Evolutionary conservation across 2,888 invertebrate genomes (phyloP).

Genomic region (Acrocera orbiculus): DNA sequence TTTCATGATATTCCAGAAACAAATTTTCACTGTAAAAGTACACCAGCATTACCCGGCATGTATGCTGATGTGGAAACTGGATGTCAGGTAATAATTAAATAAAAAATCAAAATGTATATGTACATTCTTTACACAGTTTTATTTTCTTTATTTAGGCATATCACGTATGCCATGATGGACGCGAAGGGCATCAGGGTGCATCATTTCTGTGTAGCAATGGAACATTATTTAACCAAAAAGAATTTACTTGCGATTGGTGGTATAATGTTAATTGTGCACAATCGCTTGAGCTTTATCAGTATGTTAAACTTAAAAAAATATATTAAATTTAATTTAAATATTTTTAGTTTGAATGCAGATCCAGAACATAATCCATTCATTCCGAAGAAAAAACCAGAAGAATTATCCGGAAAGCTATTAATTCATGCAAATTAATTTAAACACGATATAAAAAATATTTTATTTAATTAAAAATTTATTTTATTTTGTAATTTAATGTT

Average conservation of each 20-base stretch:
- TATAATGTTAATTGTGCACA: slow-evolving; percentile 72
- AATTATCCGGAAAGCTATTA: slow-evolving; percentile 26
- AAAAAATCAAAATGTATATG: slow-evolving; percentile 1
- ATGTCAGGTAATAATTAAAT: slow-evolving; percentile 45
- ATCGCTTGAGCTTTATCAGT: slow-evolving; percentile 58
- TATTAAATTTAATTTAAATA: slow-evolving; percentile 9
- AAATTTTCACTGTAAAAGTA: slow-evolving; percentile 57
- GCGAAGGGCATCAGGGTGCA: slow-evolving; percentile 68
- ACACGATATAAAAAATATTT: no score
- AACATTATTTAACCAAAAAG: slow-evolving; percentile 68
- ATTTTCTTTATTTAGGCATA: slow-evolving; percentile 44
- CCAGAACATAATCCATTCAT: slow-evolving; percentile 65
- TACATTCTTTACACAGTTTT: slow-evolving; percentile 4
- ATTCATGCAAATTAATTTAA: no score
- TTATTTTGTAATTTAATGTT: no score
- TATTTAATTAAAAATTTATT: no score
- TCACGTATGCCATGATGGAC: slow-evolving; percentile 73
- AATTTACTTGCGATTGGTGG: slow-evolving; percentile 85
- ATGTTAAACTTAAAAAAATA: slow-evolving; percentile 16
- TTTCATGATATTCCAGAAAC: slow-evolving; percentile 63
- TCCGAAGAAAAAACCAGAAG: slow-evolving; percentile 49
- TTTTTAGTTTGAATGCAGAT: slow-evolving; percentile 55
- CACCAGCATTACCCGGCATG: slow-evolving; percentile 69
- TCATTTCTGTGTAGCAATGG: slow-evolving; percentile 74
- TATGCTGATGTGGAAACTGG: slow-evolving; percentile 82